These are phyloP conservation scores for Lobophora halterata DNA, from an alignment of 2,888 invertebrate species.

Conservation along the genomic window DNA sequence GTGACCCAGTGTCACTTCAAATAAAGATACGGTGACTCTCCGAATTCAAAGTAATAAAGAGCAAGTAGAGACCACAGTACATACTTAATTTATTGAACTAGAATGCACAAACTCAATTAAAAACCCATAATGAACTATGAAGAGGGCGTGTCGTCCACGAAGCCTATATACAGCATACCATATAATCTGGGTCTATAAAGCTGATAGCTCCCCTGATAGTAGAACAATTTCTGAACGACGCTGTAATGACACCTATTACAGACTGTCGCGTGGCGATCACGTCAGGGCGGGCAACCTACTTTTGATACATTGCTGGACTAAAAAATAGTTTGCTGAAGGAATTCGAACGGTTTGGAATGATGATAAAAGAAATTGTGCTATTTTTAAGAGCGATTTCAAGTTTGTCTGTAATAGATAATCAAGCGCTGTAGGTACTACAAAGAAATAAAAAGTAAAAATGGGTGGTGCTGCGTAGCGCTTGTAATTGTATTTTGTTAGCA, in stretches of 20 bases:
- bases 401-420: too few species aligned
- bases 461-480: too few species aligned
- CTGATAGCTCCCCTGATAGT: constrained; percentile 77
- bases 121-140: constrained; percentile 45
- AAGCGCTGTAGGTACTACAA: too few species aligned
- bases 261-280: constrained; percentile 64
- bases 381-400: too few species aligned
- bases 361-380: too few species aligned
- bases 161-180: constrained; percentile 47
- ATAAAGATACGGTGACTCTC: background rate
- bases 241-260: constrained; percentile 78
- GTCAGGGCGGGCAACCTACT: constrained; percentile 66
- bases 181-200: constrained; percentile 78
- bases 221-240: constrained; percentile 77
- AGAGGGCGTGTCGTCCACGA: constrained; percentile 42
- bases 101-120: constrained; percentile 42
- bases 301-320: constrained; percentile 39
- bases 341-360: too few species aligned
- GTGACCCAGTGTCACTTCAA: too few species aligned
- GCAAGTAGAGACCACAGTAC: constrained; percentile 2
- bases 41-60: background rate
- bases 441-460: too few species aligned
- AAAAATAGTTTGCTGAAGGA: constrained; percentile 16
- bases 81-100: constrained; percentile 8
- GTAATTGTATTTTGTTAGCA: too few species aligned